Evolutionary conservation across 2,888 invertebrate genomes (phyloP), one percentile per base, ranked within the genome.

Genomic region (Cartodere bifasciata): DNA sequence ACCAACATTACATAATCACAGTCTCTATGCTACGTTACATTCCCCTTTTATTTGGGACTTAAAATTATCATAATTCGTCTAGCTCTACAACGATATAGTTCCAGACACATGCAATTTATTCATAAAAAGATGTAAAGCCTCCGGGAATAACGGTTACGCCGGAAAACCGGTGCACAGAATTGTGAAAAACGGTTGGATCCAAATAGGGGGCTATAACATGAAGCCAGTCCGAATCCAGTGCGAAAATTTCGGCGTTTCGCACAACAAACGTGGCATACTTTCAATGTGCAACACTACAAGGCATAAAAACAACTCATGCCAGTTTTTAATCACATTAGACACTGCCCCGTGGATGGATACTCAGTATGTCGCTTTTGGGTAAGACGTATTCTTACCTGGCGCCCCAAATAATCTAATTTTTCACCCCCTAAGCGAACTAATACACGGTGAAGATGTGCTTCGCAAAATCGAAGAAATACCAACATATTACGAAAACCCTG

Each of bases 361-460:
- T 35, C 71, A 66, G 57, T 79, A 75, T 48, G 80, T 82, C 4
- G 81, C 78, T 2, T 80, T 83, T 50, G 82, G 74, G 69, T 72
- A 51, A 47, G 33, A n/a, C n/a, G n/a, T n/a, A n/a, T n/a, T n/a
- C n/a, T n/a, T n/a, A n/a, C n/a, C n/a, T n/a, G n/a, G n/a, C n/a
- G n/a, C n/a, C n/a, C 16, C 11, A 48, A 65, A n/a, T n/a, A n/a
- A n/a, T n/a, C n/a, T n/a, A n/a, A n/a, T n/a, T n/a, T 12, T 13
- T 33, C 23, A 10, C 36, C 10, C 31, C 32, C 44, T 16, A 28
- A 56, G 79, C 2, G 74, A 77, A 56, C 59, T 80, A 3, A 61
- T 80, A 17, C 75, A 75, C 42, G 81, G 80, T 2, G 71, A 69
- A 32, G 56, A 64, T 25, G 67, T 73, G 9, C 56, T 82, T 21